Evolutionary conservation across 1,140 invertebrate species (phyloP), one percentile per base, ranked within the genome.

Genomic region (Trachelipus rathkii): DNA sequence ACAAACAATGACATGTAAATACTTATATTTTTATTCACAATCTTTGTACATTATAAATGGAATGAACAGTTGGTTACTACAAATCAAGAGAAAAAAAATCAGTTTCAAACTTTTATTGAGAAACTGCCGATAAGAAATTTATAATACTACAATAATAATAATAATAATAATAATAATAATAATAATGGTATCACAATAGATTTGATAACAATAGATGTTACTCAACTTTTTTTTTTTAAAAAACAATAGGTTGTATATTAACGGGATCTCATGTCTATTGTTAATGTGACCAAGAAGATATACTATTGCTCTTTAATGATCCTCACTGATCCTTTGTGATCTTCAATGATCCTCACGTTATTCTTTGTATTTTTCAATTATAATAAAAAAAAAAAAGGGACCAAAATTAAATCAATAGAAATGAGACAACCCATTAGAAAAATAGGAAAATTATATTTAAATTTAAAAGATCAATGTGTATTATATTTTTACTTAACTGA

Each of bases 101-200:
- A 60, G 50, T 60, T 60, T 60, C 50, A 60, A 15, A 60, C 11
- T 60, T 60, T 60, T 60, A 60, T 60, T 60, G 50, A 60, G 50
- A 60, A 60, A 60, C 50, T 60, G 50, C 19, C 19, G 50, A 60
- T 60, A 60, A 13, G 50, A 60, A 60, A 60, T 60, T 13, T 19
- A 13, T 60, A 60, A 33, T 33, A 33, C 33, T 33, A 33, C 33
- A 33, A 3, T 3, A 33, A 3, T 33, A 33, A 33, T 33, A 33
- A 33, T 33, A 33, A 33, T 33, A 33, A 33, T 33, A 33, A 33
- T 60, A 60, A 60, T 13, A 60, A 60, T 19, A 15, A 15, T 60
- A 15, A 19, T 19, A 15, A 60, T 60, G 11, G 50, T 60, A 60
- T 60, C 50, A 60, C 50, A 60, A 60, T 60, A 15, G 50, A 19